Evolutionary conservation across 2,888 invertebrate species (phyloP).

Genomic region (Eupithecia exiguata): DNA sequence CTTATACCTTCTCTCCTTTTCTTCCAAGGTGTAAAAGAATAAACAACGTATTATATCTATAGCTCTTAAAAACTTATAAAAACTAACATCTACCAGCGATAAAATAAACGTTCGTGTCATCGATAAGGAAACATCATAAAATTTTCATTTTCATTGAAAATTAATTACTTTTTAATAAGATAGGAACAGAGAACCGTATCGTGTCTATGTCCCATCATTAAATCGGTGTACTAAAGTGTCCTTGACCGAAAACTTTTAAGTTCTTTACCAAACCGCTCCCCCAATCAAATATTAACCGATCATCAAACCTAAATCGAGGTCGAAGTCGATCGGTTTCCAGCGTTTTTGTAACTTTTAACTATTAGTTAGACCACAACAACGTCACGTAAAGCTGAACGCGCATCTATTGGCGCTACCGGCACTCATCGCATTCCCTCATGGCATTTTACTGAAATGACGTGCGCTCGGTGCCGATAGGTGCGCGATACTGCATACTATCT

Average conservation of each 20-base stretch:
- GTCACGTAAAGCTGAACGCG: too few relatives aligned
- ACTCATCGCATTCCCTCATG: too few relatives aligned
- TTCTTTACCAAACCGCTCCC: slow-evolving; percentile 3
- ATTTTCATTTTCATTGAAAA: neutral
- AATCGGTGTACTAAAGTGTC: neutral
- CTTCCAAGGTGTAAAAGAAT: neutral
- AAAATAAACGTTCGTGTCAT: neutral
- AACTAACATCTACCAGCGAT: neutral
- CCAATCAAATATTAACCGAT: slow-evolving; percentile 6
- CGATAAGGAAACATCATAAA: neutral
- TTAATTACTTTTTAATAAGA: neutral
- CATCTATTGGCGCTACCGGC: too few relatives aligned
- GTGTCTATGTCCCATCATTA: neutral
- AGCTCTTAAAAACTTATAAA: neutral
- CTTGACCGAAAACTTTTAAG: slow-evolving; percentile 15
- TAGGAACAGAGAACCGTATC: neutral
- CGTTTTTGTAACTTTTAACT: neutral
- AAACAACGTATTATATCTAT: neutral
- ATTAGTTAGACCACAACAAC: too few relatives aligned
- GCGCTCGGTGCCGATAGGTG: too few relatives aligned
- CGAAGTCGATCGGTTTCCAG: neutral
- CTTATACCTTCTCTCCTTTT: neutral
- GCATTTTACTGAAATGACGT: too few relatives aligned
- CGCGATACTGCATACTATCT: too few relatives aligned
- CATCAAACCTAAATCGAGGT: neutral